phyloP scores from a whole-genome alignment of 2,797 vertebrate genomes.

The Rachycentron canadum region DNA sequence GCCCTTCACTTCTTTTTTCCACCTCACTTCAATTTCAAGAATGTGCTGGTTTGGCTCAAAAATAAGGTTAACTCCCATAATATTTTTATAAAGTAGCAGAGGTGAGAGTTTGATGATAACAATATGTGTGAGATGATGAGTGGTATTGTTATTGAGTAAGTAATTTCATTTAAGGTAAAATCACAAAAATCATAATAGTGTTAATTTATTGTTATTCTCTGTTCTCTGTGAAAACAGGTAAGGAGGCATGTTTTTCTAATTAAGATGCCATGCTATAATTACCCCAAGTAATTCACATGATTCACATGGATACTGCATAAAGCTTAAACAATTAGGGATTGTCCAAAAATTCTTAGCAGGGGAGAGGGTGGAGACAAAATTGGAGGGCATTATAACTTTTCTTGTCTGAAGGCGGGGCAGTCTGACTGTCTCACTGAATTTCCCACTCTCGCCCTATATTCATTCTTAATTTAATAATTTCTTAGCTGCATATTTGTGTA shows the following conservation, averaged over 20 bases:
- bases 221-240: background rate
- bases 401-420: background rate
- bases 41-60: slow-evolving; percentile 74
- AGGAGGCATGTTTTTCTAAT: background rate
- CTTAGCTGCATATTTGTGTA: background rate
- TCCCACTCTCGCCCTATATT: background rate
- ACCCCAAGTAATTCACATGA: background rate
- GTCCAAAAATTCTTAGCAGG: background rate
- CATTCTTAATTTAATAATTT: background rate
- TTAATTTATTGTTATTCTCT: background rate
- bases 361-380: background rate
- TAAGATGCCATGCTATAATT: background rate
- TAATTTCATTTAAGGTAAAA: slow-evolving; percentile 5
- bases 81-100: slow-evolving; percentile 51
- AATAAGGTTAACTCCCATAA: slow-evolving; percentile 55
- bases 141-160: background rate
- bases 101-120: slow-evolving; percentile 50
- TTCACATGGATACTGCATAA: background rate
- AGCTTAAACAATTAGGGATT: background rate
- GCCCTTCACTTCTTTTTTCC: slow-evolving; percentile 27
- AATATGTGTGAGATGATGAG: slow-evolving; percentile 17
- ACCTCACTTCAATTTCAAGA: slow-evolving; percentile 45
- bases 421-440: background rate
- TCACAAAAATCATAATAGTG: background rate
- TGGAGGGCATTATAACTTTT: background rate